Percentiles rank a stretch among this genome's conserved stretches.
phyloP scores from a whole-genome alignment of 2,888 invertebrate species.

The Philopedon plagiatum region DNA sequence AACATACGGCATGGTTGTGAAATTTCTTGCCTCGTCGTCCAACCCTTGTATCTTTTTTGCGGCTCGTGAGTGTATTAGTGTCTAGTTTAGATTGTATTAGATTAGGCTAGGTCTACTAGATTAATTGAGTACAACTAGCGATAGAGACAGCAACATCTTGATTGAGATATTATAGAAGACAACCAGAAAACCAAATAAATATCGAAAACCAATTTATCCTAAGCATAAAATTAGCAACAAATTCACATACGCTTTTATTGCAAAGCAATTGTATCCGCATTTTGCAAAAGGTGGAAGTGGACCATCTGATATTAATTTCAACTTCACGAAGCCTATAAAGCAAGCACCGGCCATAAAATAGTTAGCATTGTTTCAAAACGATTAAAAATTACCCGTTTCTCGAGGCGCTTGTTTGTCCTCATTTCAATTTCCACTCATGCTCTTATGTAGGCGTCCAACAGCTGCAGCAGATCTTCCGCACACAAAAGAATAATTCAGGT shows the following conservation, averaged over 20 bases:
- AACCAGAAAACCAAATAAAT: too few species aligned
- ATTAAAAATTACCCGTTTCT: constrained; percentile 25
- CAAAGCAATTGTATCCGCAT: not conserved
- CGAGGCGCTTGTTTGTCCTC: constrained; percentile 18
- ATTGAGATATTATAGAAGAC: not conserved
- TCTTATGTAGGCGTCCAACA: constrained; percentile 21
- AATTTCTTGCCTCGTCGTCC: too few species aligned
- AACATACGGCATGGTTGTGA: too few species aligned
- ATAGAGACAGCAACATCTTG: not conserved
- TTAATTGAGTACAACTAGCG: too few species aligned
- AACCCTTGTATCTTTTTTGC: too few species aligned
- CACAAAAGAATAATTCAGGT: too few species aligned
- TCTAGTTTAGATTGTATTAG: too few species aligned
- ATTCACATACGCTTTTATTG: not conserved
- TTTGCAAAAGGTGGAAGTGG: constrained; percentile 20
- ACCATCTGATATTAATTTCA: constrained; percentile 34
- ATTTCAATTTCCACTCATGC: constrained; percentile 29
- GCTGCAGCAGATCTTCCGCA: constrained; percentile 20
- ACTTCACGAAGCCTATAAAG: constrained; percentile 27
- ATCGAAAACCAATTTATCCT: not conserved
- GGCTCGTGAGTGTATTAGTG: too few species aligned
- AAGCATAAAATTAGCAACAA: not conserved
- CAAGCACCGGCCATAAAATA: constrained; percentile 20
- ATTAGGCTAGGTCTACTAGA: too few species aligned
- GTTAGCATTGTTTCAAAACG: constrained; percentile 11